These are phyloP conservation scores for Atlantisia rogersi DNA, from an alignment of 2,113 vertebrate genomes.

Conservation along the genomic window DNA sequence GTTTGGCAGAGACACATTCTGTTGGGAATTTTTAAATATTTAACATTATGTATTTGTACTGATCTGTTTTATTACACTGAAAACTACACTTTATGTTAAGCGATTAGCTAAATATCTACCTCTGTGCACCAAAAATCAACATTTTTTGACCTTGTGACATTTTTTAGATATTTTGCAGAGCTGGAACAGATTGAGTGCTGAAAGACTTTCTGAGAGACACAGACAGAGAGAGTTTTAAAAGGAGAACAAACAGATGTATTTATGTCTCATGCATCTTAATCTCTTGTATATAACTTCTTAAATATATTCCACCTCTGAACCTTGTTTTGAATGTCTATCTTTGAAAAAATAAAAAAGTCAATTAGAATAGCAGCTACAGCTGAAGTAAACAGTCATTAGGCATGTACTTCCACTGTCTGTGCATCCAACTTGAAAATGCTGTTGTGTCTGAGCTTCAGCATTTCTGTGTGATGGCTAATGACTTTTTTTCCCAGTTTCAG, in stretches of 20 bases:
- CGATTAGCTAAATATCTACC: not conserved
- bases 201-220: not conserved
- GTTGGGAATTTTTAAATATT: not conserved
- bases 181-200: not conserved
- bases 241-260: not conserved
- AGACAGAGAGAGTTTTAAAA: not conserved
- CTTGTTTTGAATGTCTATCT: not conserved
- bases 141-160: not conserved
- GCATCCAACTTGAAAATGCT: constrained; percentile 42
- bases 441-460: constrained; percentile 27
- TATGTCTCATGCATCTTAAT: not conserved
- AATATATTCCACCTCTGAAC: not conserved
- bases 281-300: not conserved
- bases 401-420: not conserved
- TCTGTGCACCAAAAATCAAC: not conserved
- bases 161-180: not conserved
- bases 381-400: constrained; percentile 35
- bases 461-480: constrained; percentile 24
- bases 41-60: not conserved
- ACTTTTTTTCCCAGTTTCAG: not conserved
- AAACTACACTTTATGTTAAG: not conserved
- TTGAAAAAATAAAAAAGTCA: not conserved
- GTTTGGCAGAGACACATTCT: not conserved
- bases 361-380: constrained; percentile 14
- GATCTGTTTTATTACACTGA: not conserved